Percentiles rank a stretch among this genome's conserved stretches.
These are phyloP conservation scores for Conopomorpha cramerella DNA, from an alignment of 1,140 invertebrate genomes.

Conservation along the genomic window DNA sequence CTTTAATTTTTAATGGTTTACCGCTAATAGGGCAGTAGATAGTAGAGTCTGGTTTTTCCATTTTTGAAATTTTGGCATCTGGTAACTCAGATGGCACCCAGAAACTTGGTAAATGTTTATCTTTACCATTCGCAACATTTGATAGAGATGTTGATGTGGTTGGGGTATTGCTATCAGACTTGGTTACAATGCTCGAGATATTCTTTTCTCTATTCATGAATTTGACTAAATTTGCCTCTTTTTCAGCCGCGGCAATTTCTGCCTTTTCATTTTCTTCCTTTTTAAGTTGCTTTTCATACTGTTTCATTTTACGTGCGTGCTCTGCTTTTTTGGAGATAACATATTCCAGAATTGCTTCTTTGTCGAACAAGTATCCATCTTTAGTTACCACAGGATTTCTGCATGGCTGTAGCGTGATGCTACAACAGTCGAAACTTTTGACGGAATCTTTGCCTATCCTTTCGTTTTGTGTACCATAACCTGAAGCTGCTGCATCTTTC, in stretches of 20 bases:
- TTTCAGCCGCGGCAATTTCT: slow-evolving; percentile 69
- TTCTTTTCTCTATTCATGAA: slow-evolving; percentile 75
- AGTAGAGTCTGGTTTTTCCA: slow-evolving; percentile 87
- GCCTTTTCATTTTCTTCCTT: slow-evolving; percentile 67
- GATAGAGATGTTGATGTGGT: slow-evolving; percentile 34
- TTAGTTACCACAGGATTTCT: slow-evolving; percentile 83
- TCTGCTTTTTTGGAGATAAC: slow-evolving; percentile 95
- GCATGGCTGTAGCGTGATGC: slow-evolving; percentile 94
- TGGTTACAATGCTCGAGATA: slow-evolving; percentile 54
- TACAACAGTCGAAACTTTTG: slow-evolving; percentile 98
- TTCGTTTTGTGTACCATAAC: slow-evolving; percentile 82
- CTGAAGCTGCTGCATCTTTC: slow-evolving; percentile 92
- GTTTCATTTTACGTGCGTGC: slow-evolving; percentile 86
- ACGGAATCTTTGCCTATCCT: slow-evolving; percentile 96
- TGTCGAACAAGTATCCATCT: slow-evolving; percentile 96
- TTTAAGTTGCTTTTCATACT: slow-evolving; percentile 89
- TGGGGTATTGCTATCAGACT: slow-evolving; percentile 8
- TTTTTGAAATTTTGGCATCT: slow-evolving; percentile 70
- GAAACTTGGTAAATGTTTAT: slow-evolving; percentile 83
- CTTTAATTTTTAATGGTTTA: slow-evolving; percentile 86
- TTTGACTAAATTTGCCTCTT: slow-evolving; percentile 56
- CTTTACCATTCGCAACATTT: no score
- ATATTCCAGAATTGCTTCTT: slow-evolving; percentile 96
- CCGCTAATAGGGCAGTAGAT: slow-evolving; percentile 95
- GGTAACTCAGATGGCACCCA: slow-evolving; percentile 97